Evolutionary conservation across 2,797 vertebrate species (phyloP), one percentile per base, ranked within the genome.

Genomic region (Crotalus adamanteus): DNA sequence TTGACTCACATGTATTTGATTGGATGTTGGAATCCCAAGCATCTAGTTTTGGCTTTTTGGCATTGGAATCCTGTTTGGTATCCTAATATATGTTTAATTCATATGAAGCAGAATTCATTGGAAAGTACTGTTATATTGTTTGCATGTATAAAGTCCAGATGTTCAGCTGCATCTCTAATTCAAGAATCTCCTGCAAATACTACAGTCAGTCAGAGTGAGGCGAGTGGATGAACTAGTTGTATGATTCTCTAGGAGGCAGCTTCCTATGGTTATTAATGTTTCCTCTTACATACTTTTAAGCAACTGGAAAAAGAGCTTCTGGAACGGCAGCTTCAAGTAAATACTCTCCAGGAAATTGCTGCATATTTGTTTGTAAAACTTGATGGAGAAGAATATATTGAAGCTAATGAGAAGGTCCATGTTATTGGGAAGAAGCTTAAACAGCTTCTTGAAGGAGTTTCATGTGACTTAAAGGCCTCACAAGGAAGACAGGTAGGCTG

Each of bases 331-430:
- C 95, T 92, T 16, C 96, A 97, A 95, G 98, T 98, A 3, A 97
- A 96, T 78, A 95, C 98, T 0, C 97, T 99, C 59, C 98, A 98
- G 95, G 98, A 98, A 26, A 97, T 99, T 94, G 98, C 98, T 42
- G 95, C 97, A 83, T 97, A 97, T 95, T 98, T 99, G 86, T 98
- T 99, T 12, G 94, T 97, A 55, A 98, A 98, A 95, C 97, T 97
- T 47, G 94, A 96, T 0, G 97, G 95, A 1, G 98, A 98, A n/a
- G 98, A 98, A 90, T 98, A 98, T 6, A 55, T 97, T 18, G 98
- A 99, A 97, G 98, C 98, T 69, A 98, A 98, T 59, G 99, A 99
- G 97, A 99, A 99, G 94, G 98, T 99, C 20, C 98, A 98, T 3
- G 98, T 98, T 73, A 98, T 99, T 92, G 94, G 96, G 96, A 98